These are phyloP conservation scores for Poecilia velifera DNA, from an alignment of 2,797 vertebrate species.

Conservation along the genomic window DNA sequence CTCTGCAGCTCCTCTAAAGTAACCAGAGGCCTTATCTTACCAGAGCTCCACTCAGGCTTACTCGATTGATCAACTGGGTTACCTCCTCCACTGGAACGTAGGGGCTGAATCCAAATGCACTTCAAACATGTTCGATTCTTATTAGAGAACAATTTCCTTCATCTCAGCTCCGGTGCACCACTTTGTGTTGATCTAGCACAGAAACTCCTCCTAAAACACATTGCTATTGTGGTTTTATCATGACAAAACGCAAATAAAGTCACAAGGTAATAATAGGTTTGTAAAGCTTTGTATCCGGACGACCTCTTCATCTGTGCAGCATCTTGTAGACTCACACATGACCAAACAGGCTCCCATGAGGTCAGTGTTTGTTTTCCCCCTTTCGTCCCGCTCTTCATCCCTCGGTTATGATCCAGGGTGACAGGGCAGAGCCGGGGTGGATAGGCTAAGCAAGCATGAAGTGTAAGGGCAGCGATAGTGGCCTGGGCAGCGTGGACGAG, in stretches of 20 bases:
- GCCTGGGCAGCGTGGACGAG: conserved; percentile 25
- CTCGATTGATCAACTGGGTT: not conserved
- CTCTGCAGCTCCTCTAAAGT: not conserved
- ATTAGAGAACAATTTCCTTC: not conserved
- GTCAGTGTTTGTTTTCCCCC: conserved; percentile 64
- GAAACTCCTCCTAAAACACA: not conserved
- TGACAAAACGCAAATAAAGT: not conserved
- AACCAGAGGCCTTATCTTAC: not conserved
- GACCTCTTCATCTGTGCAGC: conserved; percentile 18
- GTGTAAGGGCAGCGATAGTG: conserved; percentile 42
- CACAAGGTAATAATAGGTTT: not conserved
- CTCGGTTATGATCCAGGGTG: conserved; percentile 68
- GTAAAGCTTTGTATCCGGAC: not conserved
- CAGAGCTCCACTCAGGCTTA: not conserved
- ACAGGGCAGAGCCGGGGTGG: conserved; percentile 63
- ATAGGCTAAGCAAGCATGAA: conserved; percentile 35
- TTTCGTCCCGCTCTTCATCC: conserved; percentile 31
- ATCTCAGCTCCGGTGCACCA: not conserved
- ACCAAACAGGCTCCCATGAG: conserved; percentile 62
- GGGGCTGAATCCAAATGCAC: not conserved
- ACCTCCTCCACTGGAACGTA: not conserved
- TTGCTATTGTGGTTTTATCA: not conserved
- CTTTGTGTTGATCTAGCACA: not conserved
- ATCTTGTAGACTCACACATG: conserved; percentile 19
- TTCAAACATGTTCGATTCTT: not conserved